Percentiles rank a stretch among this genome's conserved stretches.
Evolutionary conservation across 53 echinoderm and acorn worm genomes (phyloP).

Genomic region (Zoroaster sp.): DNA sequence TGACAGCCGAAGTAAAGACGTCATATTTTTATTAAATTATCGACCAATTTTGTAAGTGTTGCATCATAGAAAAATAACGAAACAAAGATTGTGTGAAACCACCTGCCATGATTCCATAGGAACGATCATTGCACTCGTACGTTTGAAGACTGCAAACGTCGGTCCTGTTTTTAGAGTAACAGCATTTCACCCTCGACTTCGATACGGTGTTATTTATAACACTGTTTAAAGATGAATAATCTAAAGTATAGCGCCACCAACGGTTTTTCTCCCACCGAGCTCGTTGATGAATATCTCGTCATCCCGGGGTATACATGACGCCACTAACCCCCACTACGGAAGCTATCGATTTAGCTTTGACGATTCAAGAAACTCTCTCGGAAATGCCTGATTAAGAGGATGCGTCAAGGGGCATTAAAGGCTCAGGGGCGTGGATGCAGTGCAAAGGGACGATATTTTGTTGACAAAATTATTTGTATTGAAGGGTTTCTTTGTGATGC

Average conservation of each 20-base stretch:
- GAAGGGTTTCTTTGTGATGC: neutral
- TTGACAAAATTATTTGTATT: slow-evolving; percentile 46
- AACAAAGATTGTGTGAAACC: too few relatives aligned
- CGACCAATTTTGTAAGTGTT: too few relatives aligned
- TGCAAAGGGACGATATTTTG: neutral
- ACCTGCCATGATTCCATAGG: too few relatives aligned
- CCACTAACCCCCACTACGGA: slow-evolving; percentile 29
- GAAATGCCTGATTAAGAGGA: slow-evolving; percentile 36
- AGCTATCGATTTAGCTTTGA: slow-evolving; percentile 28
- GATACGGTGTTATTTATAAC: too few relatives aligned
- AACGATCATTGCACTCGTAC: too few relatives aligned
- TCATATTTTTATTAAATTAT: too few relatives aligned
- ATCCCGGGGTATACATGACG: slow-evolving; percentile 3
- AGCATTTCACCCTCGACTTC: too few relatives aligned
- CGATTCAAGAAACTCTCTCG: slow-evolving; percentile 35
- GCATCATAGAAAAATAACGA: too few relatives aligned
- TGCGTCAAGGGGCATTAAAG: slow-evolving; percentile 52
- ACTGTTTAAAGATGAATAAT: too few relatives aligned
- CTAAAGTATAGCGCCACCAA: neutral
- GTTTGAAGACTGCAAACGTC: too few relatives aligned
- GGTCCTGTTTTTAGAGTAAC: too few relatives aligned
- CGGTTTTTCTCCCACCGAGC: neutral
- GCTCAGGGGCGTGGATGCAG: slow-evolving; percentile 39
- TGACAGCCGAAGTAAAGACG: too few relatives aligned
- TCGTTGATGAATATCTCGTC: neutral